Percentiles rank a stretch among this genome's conserved stretches.
Conservation (phyloP, 2,797 vertebrate species). For the Phalloptychus januarius region DNA sequence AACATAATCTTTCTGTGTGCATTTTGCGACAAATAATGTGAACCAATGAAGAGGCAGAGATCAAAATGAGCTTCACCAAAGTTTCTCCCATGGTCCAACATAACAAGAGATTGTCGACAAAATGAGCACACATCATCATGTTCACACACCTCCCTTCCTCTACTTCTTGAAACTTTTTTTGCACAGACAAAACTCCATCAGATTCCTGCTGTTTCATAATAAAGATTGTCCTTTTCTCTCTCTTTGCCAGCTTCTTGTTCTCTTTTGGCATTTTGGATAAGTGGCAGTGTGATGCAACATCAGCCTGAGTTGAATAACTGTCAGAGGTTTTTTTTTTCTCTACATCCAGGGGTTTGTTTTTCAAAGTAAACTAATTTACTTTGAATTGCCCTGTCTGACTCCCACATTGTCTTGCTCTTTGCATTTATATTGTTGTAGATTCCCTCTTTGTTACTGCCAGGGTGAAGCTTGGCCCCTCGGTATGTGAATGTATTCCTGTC, state of each 20-base stretch:
- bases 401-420: not conserved
- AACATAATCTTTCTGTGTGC: slow-evolving; percentile 2
- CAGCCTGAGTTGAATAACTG: slow-evolving; percentile 31
- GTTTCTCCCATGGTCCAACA: slow-evolving; percentile 71
- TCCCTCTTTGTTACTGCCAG: slow-evolving; percentile 4
- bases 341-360: slow-evolving; percentile 1
- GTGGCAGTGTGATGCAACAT: slow-evolving; percentile 34
- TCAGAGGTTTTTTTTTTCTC: slow-evolving; percentile 8
- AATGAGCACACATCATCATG: slow-evolving; percentile 32
- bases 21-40: slow-evolving; percentile 23
- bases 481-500: slow-evolving; percentile 34
- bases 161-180: slow-evolving; percentile 47
- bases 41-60: slow-evolving; percentile 34
- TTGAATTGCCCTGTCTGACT: slow-evolving; percentile 4
- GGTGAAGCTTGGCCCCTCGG: slow-evolving; percentile 28
- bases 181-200: slow-evolving; percentile 25
- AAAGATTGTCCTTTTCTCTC: slow-evolving; percentile 12
- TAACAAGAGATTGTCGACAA: slow-evolving; percentile 66
- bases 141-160: slow-evolving; percentile 26
- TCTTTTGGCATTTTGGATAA: slow-evolving; percentile 22
- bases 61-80: slow-evolving; percentile 60
- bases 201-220: slow-evolving; percentile 44
- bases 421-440: slow-evolving; percentile 3
- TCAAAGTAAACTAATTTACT: not conserved
- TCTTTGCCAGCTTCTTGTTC: slow-evolving; percentile 26